phyloP scores from a whole-genome alignment of 2,113 vertebrate species.

The Erinaceus europaeus region DNA sequence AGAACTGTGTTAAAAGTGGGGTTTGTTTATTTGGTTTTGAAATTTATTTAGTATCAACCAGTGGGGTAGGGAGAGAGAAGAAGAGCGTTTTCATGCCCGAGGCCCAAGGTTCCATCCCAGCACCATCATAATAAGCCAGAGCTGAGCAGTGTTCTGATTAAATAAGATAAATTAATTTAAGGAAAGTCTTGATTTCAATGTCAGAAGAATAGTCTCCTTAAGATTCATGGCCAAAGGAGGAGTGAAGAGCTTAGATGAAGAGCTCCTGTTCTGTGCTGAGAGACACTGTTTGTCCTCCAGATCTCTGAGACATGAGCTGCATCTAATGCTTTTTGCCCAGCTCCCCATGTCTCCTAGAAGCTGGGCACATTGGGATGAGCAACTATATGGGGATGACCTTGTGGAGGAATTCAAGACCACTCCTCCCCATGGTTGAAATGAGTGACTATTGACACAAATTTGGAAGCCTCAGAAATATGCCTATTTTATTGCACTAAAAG shows the following conservation, averaged over 20 bases:
- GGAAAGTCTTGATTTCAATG: not conserved
- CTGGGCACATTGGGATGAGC: not conserved
- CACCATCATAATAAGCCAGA: too few relatives aligned
- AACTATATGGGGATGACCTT: not conserved
- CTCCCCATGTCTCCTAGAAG: not conserved
- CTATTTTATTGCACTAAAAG: not conserved
- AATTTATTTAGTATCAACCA: too few relatives aligned
- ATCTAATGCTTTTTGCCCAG: not conserved
- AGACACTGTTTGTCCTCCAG: not conserved
- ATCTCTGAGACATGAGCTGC: not conserved
- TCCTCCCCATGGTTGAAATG: not conserved
- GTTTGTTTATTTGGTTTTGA: too few relatives aligned
- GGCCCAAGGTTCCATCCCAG: too few relatives aligned
- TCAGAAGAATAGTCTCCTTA: not conserved
- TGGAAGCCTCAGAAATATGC: not conserved
- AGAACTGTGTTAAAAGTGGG: not conserved
- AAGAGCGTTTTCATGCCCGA: too few relatives aligned
- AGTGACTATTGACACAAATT: not conserved
- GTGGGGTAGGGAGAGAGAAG: too few relatives aligned
- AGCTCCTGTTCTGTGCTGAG: not conserved
- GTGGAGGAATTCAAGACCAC: not conserved
- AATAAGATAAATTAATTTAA: too few relatives aligned
- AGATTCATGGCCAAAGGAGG: not conserved
- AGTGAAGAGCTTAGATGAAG: not conserved
- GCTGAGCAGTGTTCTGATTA: too few relatives aligned